A percentile compares a stretch with the other conserved stretches of the same genome.
Evolutionary conservation across 1,140 invertebrate species (phyloP).

Genomic region (Orchesella cincta): DNA sequence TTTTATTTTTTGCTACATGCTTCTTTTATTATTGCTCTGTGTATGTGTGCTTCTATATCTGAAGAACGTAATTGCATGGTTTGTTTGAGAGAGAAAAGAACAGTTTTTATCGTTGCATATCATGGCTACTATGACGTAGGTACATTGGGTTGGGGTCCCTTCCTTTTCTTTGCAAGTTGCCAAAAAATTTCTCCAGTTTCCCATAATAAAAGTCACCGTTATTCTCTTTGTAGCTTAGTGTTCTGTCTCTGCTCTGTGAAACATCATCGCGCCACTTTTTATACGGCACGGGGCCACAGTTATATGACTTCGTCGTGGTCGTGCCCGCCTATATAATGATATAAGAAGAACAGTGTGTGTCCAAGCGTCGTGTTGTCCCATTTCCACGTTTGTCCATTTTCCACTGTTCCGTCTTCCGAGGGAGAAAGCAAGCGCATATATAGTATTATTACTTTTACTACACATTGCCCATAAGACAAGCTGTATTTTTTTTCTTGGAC

Average conservation of each 20-base stretch:
- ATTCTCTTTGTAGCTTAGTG: not conserved
- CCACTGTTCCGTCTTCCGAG: not conserved
- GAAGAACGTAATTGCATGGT: too few species aligned
- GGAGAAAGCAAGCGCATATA: not conserved
- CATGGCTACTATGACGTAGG: too few species aligned
- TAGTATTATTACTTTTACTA: not conserved
- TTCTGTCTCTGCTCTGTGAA: not conserved
- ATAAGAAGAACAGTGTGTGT: too few species aligned
- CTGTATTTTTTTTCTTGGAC: slow-evolving; percentile 10
- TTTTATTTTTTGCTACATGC: too few species aligned
- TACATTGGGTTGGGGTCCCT: too few species aligned
- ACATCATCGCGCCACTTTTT: not conserved
- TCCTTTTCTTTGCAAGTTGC: not conserved
- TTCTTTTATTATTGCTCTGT: too few species aligned
- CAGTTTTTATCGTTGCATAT: too few species aligned
- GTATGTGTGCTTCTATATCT: too few species aligned
- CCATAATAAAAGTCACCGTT: slow-evolving; percentile 6
- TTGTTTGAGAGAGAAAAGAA: too few species aligned
- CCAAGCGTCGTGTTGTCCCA: too few species aligned
- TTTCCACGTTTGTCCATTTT: not conserved
- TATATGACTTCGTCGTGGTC: slow-evolving; percentile 18
- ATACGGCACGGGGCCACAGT: not conserved
- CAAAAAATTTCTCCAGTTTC: slow-evolving; percentile 18
- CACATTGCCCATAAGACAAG: not conserved
- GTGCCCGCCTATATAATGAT: too few species aligned